Conservation (phyloP, 2,888 invertebrate genomes). For the Cerastoderma edule region DNA sequence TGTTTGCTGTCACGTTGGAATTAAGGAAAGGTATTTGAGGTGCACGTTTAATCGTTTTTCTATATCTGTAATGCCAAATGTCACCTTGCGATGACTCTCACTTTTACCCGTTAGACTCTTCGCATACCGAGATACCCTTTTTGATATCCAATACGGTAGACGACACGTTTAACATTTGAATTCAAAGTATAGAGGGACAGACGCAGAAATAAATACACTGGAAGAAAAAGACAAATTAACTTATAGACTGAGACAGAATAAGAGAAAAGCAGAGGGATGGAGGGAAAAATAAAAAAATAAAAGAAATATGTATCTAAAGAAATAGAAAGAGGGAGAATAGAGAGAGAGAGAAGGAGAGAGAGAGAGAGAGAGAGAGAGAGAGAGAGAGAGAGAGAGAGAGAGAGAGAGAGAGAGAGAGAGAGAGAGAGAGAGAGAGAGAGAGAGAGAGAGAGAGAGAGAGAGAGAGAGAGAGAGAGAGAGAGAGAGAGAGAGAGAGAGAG, state of each 20-base stretch:
- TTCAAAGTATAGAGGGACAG: conserved; percentile 19
- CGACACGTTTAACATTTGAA: too few species aligned
- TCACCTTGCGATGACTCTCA: too few species aligned
- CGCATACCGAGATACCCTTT: too few species aligned
- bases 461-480: not conserved
- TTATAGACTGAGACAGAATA: conserved; percentile 12
- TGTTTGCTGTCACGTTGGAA: too few species aligned
- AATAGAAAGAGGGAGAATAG: too few species aligned
- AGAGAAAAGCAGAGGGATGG: not conserved
- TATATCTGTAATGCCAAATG: too few species aligned
- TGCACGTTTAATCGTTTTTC: too few species aligned
- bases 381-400: not conserved
- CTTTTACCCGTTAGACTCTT: too few species aligned
- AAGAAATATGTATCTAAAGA: not conserved
- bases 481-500: not conserved
- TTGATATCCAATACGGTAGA: too few species aligned
- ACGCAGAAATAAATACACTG: conserved; percentile 28
- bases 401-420: not conserved
- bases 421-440: not conserved
- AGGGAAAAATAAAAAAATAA: not conserved
- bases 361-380: not conserved
- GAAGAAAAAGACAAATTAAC: conserved; percentile 18
- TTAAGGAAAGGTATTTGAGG: too few species aligned
- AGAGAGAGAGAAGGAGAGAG: not conserved
- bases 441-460: not conserved